A percentile compares a stretch with the other conserved stretches of the same genome.
Conservation (phyloP, 35 echinoderm and acorn worm species). For the Ptychodera flava region DNA sequence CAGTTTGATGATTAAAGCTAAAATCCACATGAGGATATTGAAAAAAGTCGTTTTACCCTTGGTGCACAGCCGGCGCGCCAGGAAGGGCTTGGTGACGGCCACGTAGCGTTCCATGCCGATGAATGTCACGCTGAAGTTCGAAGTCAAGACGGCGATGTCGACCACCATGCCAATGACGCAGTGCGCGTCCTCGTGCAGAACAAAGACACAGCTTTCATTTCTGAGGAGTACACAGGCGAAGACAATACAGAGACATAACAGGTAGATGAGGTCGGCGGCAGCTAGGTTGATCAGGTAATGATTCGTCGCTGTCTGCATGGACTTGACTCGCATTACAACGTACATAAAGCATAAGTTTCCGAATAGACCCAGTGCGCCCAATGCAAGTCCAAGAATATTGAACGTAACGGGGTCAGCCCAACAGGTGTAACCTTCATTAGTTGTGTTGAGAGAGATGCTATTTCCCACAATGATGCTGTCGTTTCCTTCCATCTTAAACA, state of each 20-base stretch:
- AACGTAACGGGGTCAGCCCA: background rate
- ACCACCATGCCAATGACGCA: background rate
- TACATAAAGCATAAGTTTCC: constrained; percentile 47
- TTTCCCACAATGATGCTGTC: background rate
- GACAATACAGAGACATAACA: background rate
- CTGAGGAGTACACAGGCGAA: background rate
- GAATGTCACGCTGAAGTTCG: background rate
- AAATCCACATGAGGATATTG: background rate
- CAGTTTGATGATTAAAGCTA: background rate
- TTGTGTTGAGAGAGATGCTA: background rate
- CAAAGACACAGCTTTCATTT: background rate
- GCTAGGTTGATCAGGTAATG: constrained; percentile 66
- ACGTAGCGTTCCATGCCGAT: background rate
- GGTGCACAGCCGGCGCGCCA: background rate
- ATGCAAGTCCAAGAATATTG: background rate
- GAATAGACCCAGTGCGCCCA: constrained; percentile 15
- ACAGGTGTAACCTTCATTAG: background rate
- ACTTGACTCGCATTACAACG: constrained; percentile 32
- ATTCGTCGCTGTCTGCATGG: constrained; percentile 70
- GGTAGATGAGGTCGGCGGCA: constrained; percentile 43
- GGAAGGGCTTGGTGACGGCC: background rate
- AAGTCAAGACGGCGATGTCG: background rate
- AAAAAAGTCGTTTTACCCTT: background rate
- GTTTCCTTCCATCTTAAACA: background rate
- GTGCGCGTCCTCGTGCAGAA: background rate